Conservation (phyloP, 2,888 invertebrate genomes). For the Apamea epomidion region DNA sequence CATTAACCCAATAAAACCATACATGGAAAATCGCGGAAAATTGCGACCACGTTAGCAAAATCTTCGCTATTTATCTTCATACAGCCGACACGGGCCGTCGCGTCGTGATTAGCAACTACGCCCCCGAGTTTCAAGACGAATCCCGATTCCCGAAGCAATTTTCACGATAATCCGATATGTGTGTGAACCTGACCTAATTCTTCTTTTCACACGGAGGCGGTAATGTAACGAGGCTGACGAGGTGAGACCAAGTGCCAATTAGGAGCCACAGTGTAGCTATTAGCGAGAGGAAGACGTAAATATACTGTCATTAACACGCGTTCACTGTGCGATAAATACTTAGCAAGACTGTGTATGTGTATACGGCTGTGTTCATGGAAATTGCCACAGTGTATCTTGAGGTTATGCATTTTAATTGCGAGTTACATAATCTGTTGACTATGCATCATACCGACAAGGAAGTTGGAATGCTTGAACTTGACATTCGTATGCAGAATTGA, state of each 20-base stretch:
- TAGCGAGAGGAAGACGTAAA: conserved; percentile 64
- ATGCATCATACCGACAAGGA: conserved; percentile 3
- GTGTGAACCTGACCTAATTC: conserved; percentile 60
- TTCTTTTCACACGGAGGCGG: conserved; percentile 47
- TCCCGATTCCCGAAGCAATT: conserved; percentile 53
- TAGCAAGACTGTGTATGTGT: conserved; percentile 28
- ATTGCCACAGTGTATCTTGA: conserved; percentile 36
- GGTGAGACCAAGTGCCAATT: conserved; percentile 65
- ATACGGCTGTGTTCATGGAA: conserved; percentile 33
- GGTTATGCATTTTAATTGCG: conserved; percentile 39
- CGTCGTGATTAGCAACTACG: conserved; percentile 42
- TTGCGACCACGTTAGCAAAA: not conserved
- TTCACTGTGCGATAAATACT: conserved; percentile 53
- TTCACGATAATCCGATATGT: conserved; percentile 48
- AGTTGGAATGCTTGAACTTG: conserved; percentile 34
- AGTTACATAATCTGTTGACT: conserved; percentile 23
- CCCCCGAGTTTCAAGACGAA: conserved; percentile 44
- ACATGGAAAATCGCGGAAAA: conserved; percentile 15
- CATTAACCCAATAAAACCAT: too few species aligned
- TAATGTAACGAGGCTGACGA: conserved; percentile 52
- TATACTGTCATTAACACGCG: conserved; percentile 63
- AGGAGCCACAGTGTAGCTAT: conserved; percentile 64
- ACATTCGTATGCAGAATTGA: conserved; percentile 15
- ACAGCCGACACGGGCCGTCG: conserved; percentile 33
- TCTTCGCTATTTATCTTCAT: conserved; percentile 39